These are phyloP conservation scores for Fulmarus glacialis DNA, from an alignment of 2,113 vertebrate genomes.

Conservation along the genomic window DNA sequence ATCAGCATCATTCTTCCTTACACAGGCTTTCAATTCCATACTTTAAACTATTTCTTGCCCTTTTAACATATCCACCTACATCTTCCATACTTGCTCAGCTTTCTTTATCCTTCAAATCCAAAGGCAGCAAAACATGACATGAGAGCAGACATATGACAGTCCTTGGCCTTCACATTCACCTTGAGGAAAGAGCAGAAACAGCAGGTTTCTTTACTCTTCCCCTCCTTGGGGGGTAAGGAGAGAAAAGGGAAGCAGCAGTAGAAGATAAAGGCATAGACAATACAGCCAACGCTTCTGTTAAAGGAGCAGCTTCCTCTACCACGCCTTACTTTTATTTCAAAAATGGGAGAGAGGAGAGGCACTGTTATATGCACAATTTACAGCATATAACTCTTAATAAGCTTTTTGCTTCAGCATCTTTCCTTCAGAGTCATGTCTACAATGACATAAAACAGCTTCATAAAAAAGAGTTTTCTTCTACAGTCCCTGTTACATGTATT, in stretches of 20 bases:
- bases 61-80: constrained; percentile 8
- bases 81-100: not conserved
- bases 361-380: not conserved
- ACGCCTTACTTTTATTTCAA: not conserved
- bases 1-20: not conserved
- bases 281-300: not conserved
- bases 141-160: not conserved
- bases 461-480: not conserved
- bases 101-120: not conserved
- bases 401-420: not conserved
- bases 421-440: not conserved
- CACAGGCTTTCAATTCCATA: not conserved
- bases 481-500: not conserved
- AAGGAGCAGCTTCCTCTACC: not conserved
- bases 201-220: not conserved
- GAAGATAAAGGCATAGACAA: not conserved
- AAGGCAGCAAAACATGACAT: not conserved
- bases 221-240: not conserved
- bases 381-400: rapidly evolving
- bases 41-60: not conserved
- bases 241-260: not conserved
- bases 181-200: not conserved
- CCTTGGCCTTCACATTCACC: not conserved
- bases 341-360: not conserved
- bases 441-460: not conserved